Conservation (phyloP, 2,797 vertebrate genomes). For the Pangasius larnaudii region DNA sequence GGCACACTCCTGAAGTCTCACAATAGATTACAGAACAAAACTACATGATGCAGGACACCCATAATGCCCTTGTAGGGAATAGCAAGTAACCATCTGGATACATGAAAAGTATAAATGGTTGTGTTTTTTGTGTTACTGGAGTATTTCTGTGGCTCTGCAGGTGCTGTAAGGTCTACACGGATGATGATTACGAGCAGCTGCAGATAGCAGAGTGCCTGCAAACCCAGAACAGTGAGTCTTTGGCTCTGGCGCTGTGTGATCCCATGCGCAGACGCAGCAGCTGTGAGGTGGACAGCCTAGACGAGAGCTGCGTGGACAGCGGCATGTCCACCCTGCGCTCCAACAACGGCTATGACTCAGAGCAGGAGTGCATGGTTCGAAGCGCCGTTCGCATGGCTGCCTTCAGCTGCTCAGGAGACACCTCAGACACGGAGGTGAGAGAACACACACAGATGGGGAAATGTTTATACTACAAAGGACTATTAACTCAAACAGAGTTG, state of each 20-base stretch:
- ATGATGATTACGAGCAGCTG: conserved; percentile 79
- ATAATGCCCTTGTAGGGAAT: neutral
- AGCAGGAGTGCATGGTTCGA: conserved; percentile 79
- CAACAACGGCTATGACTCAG: conserved; percentile 87
- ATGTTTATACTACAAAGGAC: too few species aligned
- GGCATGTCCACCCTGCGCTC: conserved; percentile 90
- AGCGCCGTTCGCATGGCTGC: conserved; percentile 65
- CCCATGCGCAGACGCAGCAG: conserved; percentile 88
- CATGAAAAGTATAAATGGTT: neutral
- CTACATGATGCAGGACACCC: neutral
- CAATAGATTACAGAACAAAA: neutral
- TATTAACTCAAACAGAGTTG: neutral
- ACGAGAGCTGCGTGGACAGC: conserved; percentile 90
- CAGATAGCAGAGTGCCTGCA: conserved; percentile 47
- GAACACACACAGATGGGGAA: neutral
- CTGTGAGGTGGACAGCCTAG: conserved; percentile 88
- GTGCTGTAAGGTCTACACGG: conserved; percentile 77
- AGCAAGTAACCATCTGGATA: neutral
- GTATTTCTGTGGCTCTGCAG: conserved; percentile 63
- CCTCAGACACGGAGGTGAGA: conserved; percentile 87
- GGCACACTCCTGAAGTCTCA: neutral
- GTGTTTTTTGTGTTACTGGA: neutral
- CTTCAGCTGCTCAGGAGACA: conserved; percentile 75
- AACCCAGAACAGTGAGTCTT: conserved; percentile 68
- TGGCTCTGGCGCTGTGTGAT: conserved; percentile 90